Evolutionary conservation across 2,797 vertebrate genomes (phyloP).

Genomic region (Sebastes baramenuke): DNA sequence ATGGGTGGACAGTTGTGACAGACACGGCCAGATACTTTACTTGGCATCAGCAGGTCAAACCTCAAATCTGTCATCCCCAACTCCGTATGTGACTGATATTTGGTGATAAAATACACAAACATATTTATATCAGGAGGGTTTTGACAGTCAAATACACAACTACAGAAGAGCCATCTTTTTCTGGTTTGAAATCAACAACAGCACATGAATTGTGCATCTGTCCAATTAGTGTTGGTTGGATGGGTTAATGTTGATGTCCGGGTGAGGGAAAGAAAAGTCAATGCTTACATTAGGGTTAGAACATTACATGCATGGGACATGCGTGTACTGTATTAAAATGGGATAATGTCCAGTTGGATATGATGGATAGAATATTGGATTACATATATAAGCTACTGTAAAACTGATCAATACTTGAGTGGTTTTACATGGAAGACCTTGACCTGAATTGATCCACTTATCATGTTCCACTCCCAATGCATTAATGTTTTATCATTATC

Average conservation of each 20-base stretch:
- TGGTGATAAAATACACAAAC: background rate
- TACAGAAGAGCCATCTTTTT: background rate
- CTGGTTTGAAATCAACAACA: background rate
- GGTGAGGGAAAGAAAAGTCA: background rate
- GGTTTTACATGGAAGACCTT: conserved; percentile 47
- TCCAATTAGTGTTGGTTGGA: background rate
- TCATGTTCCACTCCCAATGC: conserved; percentile 8
- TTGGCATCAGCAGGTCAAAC: background rate
- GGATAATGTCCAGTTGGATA: conserved; percentile 15
- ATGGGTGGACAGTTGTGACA: background rate
- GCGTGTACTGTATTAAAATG: conserved; percentile 8
- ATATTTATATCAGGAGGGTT: background rate
- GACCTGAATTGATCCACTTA: conserved; percentile 46
- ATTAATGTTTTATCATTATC: conserved; percentile 18
- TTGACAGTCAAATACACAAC: background rate
- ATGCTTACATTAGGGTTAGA: background rate
- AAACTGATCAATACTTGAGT: conserved; percentile 54
- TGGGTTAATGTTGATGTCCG: background rate
- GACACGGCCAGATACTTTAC: background rate
- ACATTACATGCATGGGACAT: background rate
- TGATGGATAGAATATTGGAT: conserved; percentile 39
- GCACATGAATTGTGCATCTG: background rate
- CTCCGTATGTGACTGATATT: background rate
- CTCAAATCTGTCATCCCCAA: background rate
- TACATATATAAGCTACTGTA: conserved; percentile 19